Conservation (phyloP, 2,797 vertebrate species). For the Oreochromis grahami region DNA sequence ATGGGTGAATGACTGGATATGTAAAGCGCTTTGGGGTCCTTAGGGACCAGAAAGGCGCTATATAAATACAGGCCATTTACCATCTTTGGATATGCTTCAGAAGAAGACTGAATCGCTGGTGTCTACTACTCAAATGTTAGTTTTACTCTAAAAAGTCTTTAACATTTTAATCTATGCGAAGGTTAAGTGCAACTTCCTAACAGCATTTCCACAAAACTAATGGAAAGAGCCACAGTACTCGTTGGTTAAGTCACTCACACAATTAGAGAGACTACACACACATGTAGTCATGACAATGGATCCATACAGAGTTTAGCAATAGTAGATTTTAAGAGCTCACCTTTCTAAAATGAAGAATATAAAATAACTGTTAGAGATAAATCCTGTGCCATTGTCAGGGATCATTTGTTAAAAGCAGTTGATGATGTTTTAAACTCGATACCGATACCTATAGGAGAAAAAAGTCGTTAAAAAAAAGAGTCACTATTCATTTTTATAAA, state of each 20-base stretch:
- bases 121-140: background rate
- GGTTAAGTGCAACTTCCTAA: background rate
- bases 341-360: background rate
- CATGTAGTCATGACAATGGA: background rate
- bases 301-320: background rate
- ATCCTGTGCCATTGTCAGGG: background rate
- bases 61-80: no score
- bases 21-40: no score
- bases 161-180: background rate
- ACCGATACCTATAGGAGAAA: background rate
- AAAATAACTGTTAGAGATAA: background rate
- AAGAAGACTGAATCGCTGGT: background rate
- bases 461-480: rapidly evolving
- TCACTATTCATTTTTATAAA: background rate
- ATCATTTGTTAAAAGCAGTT: background rate
- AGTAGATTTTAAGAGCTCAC: background rate
- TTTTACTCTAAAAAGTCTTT: background rate
- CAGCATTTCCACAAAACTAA: background rate
- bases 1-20: no score
- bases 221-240: background rate
- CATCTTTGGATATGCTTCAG: background rate
- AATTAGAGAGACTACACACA: background rate
- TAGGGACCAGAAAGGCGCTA: no score
- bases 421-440: background rate
- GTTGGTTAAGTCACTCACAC: background rate